Percentiles rank a stretch among this genome's conserved stretches.
Conservation (phyloP, 2,113 vertebrate genomes). For the Mormoops blainvillei region DNA sequence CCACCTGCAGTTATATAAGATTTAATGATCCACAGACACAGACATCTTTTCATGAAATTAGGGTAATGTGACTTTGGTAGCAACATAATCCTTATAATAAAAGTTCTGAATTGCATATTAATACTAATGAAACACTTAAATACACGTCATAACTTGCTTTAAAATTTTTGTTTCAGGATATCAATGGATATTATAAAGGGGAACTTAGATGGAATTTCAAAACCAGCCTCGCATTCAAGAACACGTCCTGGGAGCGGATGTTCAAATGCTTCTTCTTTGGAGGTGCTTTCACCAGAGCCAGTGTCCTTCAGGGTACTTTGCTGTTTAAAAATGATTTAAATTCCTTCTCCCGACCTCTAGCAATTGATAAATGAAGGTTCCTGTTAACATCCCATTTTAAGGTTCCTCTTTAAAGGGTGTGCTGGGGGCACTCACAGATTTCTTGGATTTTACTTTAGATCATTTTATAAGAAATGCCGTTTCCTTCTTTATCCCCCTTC, state of each 20-base stretch:
- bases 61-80: not conserved
- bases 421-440: not conserved
- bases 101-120: not conserved
- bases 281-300: conserved; percentile 81
- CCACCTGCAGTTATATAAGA: not conserved
- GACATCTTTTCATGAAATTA: not conserved
- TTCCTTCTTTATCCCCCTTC: not conserved
- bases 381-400: not conserved
- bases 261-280: conserved; percentile 78
- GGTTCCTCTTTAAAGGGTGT: not conserved
- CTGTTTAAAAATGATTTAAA: not conserved
- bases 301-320: conserved; percentile 79
- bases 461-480: not conserved
- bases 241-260: conserved; percentile 68
- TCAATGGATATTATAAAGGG: conserved; percentile 86
- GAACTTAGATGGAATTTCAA: conserved; percentile 84
- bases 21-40: not conserved
- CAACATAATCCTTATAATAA: not conserved
- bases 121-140: not conserved
- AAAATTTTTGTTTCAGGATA: conserved; percentile 43
- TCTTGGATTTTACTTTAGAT: not conserved
- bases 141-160: not conserved
- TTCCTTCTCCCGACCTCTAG: not conserved
- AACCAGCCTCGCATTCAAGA: conserved; percentile 80
- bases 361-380: not conserved